phyloP scores from a whole-genome alignment of 2,113 vertebrate species.

The Ptilonorhynchus violaceus region DNA sequence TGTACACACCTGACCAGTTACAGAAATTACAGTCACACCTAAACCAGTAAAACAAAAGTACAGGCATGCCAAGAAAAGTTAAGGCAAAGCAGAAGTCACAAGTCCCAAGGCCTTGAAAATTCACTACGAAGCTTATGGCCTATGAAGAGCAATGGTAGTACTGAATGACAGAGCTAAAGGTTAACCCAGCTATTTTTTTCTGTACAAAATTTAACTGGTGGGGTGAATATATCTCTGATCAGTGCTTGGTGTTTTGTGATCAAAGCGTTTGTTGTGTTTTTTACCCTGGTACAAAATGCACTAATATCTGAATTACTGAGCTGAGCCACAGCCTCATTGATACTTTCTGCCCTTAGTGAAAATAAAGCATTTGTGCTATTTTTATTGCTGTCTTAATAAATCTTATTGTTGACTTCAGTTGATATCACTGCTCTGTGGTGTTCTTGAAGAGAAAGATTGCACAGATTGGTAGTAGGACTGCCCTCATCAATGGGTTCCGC shows the following conservation, averaged over 20 bases:
- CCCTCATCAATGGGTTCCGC: not conserved
- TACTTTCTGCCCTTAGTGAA: not conserved
- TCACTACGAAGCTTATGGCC: not conserved
- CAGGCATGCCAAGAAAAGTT: not conserved
- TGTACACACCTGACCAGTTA: not conserved
- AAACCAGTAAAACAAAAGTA: not conserved
- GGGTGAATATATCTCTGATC: not conserved
- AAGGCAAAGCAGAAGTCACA: not conserved
- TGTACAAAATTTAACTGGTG: not conserved
- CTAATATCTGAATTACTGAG: not conserved
- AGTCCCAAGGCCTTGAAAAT: rapidly evolving
- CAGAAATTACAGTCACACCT: not conserved
- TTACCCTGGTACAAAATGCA: rapidly evolving
- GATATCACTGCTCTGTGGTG: not conserved
- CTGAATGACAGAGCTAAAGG: not conserved
- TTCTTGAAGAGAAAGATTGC: not conserved
- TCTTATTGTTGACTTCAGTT: not conserved
- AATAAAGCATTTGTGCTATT: not conserved
- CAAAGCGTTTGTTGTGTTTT: not conserved
- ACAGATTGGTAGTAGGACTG: not conserved
- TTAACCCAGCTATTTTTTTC: not conserved
- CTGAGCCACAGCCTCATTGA: not conserved
- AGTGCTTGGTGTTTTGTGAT: not conserved
- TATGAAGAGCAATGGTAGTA: not conserved
- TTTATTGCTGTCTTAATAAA: not conserved